Evolutionary conservation across 64 coral and sea anemone species (phyloP).

Genomic region (Anthopleura sola): DNA sequence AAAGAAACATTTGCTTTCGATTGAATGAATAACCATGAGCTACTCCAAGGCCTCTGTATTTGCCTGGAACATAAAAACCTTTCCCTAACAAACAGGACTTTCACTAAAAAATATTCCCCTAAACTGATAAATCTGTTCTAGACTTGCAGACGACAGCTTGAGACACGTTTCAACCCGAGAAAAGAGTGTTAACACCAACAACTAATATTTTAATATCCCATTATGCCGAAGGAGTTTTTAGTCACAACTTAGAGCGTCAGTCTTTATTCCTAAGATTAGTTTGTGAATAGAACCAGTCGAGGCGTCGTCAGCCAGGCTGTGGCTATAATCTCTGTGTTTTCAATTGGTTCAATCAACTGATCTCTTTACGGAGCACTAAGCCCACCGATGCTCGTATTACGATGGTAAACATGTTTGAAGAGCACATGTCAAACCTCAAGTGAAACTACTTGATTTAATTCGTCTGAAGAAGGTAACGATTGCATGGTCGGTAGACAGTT

Average conservation of each 20-base stretch:
- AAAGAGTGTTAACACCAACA: neutral
- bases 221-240: neutral
- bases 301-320: constrained; percentile 5
- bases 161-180: neutral
- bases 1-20: constrained; percentile 6
- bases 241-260: neutral
- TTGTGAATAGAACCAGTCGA: constrained; percentile 1
- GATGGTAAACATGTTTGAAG: constrained; percentile 6
- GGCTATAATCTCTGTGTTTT: constrained; percentile 12
- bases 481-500: neutral
- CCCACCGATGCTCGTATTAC: constrained; percentile 11
- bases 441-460: constrained; percentile 4
- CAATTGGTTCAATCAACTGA: constrained; percentile 15
- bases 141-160: neutral
- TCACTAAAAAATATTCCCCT: no score
- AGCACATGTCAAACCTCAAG: neutral
- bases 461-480: neutral
- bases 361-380: neutral
- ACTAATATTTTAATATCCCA: constrained; percentile 11
- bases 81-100: no score
- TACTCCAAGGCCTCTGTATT: neutral
- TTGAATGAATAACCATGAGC: neutral
- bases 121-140: neutral
- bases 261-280: constrained; percentile 7
- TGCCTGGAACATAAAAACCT: no score